Conservation (phyloP, 2,797 vertebrate species). For the Hemitrygon akajei region DNA sequence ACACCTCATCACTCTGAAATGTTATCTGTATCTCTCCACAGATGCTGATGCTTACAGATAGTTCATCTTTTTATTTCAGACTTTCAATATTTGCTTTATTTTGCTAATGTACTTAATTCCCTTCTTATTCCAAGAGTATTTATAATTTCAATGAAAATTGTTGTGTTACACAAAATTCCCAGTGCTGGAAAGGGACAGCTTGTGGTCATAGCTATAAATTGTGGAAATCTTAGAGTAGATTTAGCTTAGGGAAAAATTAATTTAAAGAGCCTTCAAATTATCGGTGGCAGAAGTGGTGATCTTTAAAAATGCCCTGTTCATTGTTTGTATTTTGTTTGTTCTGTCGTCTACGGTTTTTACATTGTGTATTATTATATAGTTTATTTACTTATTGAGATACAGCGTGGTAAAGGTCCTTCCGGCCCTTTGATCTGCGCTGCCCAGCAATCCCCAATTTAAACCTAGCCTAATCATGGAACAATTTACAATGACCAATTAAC, state of each 20-base stretch:
- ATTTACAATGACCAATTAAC: too few relatives aligned
- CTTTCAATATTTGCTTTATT: too few relatives aligned
- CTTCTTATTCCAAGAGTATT: not conserved
- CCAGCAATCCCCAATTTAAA: too few relatives aligned
- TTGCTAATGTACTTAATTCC: not conserved
- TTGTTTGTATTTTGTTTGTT: not conserved
- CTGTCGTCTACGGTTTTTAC: too few relatives aligned
- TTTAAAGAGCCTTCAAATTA: not conserved
- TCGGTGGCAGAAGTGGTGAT: not conserved
- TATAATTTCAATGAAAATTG: not conserved
- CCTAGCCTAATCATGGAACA: too few relatives aligned
- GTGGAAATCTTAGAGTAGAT: not conserved
- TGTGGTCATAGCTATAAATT: not conserved
- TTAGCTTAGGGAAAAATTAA: not conserved
- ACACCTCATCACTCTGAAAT: too few relatives aligned
- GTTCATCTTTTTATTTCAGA: too few relatives aligned
- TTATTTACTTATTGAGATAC: too few relatives aligned
- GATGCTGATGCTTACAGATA: too few relatives aligned
- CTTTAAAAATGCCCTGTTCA: not conserved
- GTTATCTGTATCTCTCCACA: too few relatives aligned
- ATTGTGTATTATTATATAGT: not conserved
- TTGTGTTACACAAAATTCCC: not conserved
- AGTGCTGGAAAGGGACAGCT: not conserved
- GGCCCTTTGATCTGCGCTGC: too few relatives aligned
- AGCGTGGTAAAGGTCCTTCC: too few relatives aligned